These are phyloP conservation scores for Tenodera sinensis DNA, from an alignment of 2,888 invertebrate genomes.

Conservation along the genomic window DNA sequence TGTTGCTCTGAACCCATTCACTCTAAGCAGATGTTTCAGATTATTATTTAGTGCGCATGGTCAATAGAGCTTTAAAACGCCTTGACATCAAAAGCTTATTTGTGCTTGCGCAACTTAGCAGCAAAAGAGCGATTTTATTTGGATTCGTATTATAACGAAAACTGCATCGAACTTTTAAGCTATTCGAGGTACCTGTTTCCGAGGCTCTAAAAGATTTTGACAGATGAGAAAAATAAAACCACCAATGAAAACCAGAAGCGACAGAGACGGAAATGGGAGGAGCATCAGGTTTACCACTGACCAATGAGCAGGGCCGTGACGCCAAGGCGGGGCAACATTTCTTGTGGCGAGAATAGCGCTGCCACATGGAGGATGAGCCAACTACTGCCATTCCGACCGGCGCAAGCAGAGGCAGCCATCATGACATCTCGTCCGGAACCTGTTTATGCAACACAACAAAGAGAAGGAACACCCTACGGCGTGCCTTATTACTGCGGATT, in stretches of 20 bases:
- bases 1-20: too few relatives aligned
- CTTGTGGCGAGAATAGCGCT: constrained; percentile 4
- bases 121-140: neutral
- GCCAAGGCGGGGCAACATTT: neutral
- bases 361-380: constrained; percentile 13
- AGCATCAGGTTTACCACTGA: neutral
- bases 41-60: too few relatives aligned
- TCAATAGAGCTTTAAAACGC: too few relatives aligned
- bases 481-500: neutral
- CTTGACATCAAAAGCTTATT: neutral
- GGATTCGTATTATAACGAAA: neutral
- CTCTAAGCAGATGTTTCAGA: too few relatives aligned
- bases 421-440: neutral
- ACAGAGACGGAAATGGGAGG: neutral
- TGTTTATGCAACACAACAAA: neutral
- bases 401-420: neutral
- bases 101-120: neutral
- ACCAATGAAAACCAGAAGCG: constrained; percentile 5
- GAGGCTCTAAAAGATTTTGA: constrained; percentile 4
- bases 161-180: neutral
- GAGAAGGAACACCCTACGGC: neutral
- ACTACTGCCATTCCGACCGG: neutral
- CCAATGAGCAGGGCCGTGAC: neutral
- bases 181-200: neutral
- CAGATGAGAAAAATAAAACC: constrained; percentile 9